Evolutionary conservation across 2,888 invertebrate genomes (phyloP).

Genomic region (Liodrosophila aerea): DNA sequence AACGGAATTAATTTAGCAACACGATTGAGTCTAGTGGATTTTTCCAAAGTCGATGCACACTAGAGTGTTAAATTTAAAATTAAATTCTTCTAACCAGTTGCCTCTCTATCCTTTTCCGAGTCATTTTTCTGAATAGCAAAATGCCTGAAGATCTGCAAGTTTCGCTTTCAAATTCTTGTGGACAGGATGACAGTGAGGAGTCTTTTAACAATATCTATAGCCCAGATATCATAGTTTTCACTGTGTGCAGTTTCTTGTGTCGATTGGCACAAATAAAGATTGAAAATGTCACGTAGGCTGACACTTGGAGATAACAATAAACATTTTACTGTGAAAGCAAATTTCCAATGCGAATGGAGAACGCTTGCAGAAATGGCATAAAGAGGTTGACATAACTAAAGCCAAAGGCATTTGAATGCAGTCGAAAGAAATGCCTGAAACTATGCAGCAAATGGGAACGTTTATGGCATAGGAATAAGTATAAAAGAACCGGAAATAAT

Average conservation of each 20-base stretch:
- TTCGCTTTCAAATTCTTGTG: conserved; percentile 13
- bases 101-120: neutral
- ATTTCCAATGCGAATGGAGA: conserved; percentile 27
- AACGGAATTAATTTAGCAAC: too few relatives aligned
- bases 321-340: conserved; percentile 46
- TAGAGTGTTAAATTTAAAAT: too few relatives aligned
- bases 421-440: conserved; percentile 41
- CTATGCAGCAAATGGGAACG: conserved; percentile 46
- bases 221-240: neutral
- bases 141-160: too few relatives aligned
- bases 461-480: conserved; percentile 42
- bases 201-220: neutral
- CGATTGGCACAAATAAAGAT: conserved; percentile 29
- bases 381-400: conserved; percentile 10
- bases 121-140: too few relatives aligned
- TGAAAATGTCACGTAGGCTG: conserved; percentile 59
- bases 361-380: conserved; percentile 4
- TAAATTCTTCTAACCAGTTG: too few relatives aligned
- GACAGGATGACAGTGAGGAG: conserved; percentile 14
- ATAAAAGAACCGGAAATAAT: neutral
- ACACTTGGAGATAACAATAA: conserved; percentile 52
- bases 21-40: too few relatives aligned
- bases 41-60: too few relatives aligned
- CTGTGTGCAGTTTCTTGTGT: conserved; percentile 9
- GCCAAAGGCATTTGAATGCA: conserved; percentile 45